A percentile compares a stretch with the other conserved stretches of the same genome.
Evolutionary conservation across 2,113 vertebrate species (phyloP).

Genomic region (Cyprinodon variegatus): DNA sequence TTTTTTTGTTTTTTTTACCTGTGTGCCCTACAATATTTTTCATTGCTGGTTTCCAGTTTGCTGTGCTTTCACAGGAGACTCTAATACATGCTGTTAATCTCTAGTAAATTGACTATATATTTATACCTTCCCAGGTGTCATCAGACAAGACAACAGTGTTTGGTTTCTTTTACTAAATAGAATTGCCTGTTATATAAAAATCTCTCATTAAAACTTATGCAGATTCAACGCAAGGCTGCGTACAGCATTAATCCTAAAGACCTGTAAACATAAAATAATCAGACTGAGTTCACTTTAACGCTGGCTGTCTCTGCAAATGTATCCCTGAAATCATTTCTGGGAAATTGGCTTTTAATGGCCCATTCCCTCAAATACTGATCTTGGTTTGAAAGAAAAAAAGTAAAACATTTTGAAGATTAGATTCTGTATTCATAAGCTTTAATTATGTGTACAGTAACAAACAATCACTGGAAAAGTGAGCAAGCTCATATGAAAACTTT

Average conservation of each 20-base stretch:
- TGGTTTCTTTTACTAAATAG: neutral
- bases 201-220: neutral
- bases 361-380: conserved; percentile 52
- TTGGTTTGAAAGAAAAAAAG: conserved; percentile 18
- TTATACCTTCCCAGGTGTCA: too few species aligned
- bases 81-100: too few species aligned
- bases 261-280: neutral
- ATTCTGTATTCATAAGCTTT: conserved; percentile 65
- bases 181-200: too few species aligned
- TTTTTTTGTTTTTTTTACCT: too few species aligned
- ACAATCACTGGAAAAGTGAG: conserved; percentile 29
- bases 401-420: conserved; percentile 44
- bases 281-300: neutral
- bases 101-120: too few species aligned
- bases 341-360: conserved; percentile 51
- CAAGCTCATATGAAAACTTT: conserved; percentile 10
- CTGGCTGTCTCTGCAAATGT: conserved; percentile 24
- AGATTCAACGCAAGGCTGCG: neutral
- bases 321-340: conserved; percentile 21
- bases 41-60: too few species aligned
- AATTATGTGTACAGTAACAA: conserved; percentile 66
- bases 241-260: neutral
- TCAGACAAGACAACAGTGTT: neutral
- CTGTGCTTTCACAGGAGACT: too few species aligned
- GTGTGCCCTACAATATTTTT: too few species aligned